These are phyloP conservation scores for Halichoeres trimaculatus DNA, from an alignment of 2,113 vertebrate genomes.

Conservation along the genomic window DNA sequence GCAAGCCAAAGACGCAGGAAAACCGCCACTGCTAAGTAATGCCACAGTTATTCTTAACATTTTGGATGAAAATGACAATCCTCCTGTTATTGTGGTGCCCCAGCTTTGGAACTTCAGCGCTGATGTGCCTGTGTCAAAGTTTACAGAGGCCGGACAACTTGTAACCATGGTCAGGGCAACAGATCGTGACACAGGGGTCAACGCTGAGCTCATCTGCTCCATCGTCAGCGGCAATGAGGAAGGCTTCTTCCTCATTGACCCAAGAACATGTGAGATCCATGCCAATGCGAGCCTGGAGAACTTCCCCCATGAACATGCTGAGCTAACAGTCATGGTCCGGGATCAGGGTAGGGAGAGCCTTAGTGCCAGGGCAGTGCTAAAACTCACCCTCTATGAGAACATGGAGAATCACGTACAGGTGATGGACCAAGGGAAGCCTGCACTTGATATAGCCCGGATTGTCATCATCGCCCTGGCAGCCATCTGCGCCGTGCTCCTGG, in stretches of 20 bases:
- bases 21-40: conserved; percentile 87
- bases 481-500: conserved; percentile 89
- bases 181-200: conserved; percentile 93
- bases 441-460: conserved; percentile 89
- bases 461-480: conserved; percentile 93
- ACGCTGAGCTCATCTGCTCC: conserved; percentile 92
- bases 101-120: conserved; percentile 90
- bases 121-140: conserved; percentile 88
- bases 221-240: conserved; percentile 90
- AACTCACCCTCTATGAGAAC: conserved; percentile 84
- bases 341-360: conserved; percentile 93
- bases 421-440: conserved; percentile 74
- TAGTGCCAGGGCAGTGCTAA: conserved; percentile 90
- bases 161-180: conserved; percentile 89
- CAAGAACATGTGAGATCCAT: conserved; percentile 91
- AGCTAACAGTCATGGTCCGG: conserved; percentile 88
- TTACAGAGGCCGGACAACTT: conserved; percentile 87
- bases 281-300: conserved; percentile 91
- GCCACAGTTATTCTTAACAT: conserved; percentile 91
- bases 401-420: conserved; percentile 86
- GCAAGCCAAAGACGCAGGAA: conserved; percentile 93
- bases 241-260: conserved; percentile 90
- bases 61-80: conserved; percentile 95
- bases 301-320: conserved; percentile 83
- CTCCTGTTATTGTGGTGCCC: conserved; percentile 89